These are phyloP conservation scores for Suncus etruscus DNA, from an alignment of 2,113 vertebrate genomes.

Conservation along the genomic window DNA sequence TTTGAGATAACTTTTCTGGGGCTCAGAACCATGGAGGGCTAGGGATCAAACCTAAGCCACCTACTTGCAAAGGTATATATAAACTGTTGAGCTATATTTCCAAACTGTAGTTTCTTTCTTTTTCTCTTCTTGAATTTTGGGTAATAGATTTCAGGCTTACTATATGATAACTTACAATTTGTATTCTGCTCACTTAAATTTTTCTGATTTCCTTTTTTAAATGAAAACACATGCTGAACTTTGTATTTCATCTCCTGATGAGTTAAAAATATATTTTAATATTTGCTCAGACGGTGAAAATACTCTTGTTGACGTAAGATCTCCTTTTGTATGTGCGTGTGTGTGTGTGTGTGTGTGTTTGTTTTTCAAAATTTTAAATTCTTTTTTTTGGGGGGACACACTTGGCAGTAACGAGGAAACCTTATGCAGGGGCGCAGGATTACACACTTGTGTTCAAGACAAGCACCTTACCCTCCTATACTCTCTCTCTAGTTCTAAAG, in stretches of 20 bases:
- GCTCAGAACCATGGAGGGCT: too few relatives aligned
- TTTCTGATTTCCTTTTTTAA: conserved; percentile 14
- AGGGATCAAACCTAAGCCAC: too few relatives aligned
- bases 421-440: too few relatives aligned
- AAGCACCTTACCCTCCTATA: too few relatives aligned
- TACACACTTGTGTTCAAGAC: too few relatives aligned
- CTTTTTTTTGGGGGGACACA: too few relatives aligned
- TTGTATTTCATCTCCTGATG: conserved; percentile 39
- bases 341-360: neutral
- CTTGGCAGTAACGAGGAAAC: too few relatives aligned
- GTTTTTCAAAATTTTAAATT: neutral
- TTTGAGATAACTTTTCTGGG: too few relatives aligned
- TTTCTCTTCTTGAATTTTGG: neutral
- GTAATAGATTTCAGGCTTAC: conserved; percentile 14
- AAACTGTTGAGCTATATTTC: too few relatives aligned
- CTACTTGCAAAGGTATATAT: too few relatives aligned
- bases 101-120: conserved; percentile 1
- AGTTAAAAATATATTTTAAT: neutral
- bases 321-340: neutral
- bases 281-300: conserved; percentile 39
- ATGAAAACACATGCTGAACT: conserved; percentile 19
- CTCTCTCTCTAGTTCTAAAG: too few relatives aligned
- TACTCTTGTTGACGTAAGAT: neutral
- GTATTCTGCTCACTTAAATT: neutral
- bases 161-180: neutral